These are phyloP conservation scores for Agrochola lota DNA, from an alignment of 2,888 invertebrate species.

Conservation along the genomic window DNA sequence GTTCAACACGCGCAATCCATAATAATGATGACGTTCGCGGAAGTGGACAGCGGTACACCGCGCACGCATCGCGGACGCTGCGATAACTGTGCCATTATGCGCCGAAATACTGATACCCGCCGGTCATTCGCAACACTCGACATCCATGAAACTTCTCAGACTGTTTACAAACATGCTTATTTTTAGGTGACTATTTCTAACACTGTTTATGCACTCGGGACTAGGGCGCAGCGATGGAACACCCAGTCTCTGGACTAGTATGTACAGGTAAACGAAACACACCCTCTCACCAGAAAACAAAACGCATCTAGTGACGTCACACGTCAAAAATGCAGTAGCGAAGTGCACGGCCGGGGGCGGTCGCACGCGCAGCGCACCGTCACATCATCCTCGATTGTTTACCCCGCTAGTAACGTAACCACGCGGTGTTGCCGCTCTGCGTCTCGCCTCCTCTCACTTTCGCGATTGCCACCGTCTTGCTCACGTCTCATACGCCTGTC, in stretches of 20 bases:
- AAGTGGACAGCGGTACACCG: slow-evolving; percentile 71
- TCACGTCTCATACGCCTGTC: slow-evolving; percentile 73
- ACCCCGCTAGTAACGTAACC: slow-evolving; percentile 87
- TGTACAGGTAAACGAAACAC: slow-evolving; percentile 53
- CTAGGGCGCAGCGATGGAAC: slow-evolving; percentile 11
- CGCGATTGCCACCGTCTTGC: slow-evolving; percentile 80
- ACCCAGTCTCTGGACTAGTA: slow-evolving; percentile 15
- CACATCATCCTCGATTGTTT: slow-evolving; percentile 87
- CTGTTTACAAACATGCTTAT: slow-evolving; percentile 69
- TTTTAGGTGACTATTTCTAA: slow-evolving; percentile 65
- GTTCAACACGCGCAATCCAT: slow-evolving; percentile 77
- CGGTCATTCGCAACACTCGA: slow-evolving; percentile 39
- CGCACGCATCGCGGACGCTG: slow-evolving; percentile 39
- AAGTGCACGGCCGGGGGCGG: slow-evolving; percentile 84
- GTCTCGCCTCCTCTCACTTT: slow-evolving; percentile 89
- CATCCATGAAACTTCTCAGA: slow-evolving; percentile 55
- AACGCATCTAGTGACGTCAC: slow-evolving; percentile 81
- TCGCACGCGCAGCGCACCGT: slow-evolving; percentile 87
- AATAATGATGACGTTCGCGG: slow-evolving; percentile 81
- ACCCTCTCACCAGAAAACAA: slow-evolving; percentile 41
- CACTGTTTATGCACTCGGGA: slow-evolving; percentile 33
- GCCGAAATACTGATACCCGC: slow-evolving; percentile 56
- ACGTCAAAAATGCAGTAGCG: slow-evolving; percentile 85
- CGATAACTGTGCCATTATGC: slow-evolving; percentile 57
- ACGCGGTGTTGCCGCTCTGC: slow-evolving; percentile 86